Conservation (phyloP, 1,140 invertebrate species). For the Rhopalosiphum maidis region DNA sequence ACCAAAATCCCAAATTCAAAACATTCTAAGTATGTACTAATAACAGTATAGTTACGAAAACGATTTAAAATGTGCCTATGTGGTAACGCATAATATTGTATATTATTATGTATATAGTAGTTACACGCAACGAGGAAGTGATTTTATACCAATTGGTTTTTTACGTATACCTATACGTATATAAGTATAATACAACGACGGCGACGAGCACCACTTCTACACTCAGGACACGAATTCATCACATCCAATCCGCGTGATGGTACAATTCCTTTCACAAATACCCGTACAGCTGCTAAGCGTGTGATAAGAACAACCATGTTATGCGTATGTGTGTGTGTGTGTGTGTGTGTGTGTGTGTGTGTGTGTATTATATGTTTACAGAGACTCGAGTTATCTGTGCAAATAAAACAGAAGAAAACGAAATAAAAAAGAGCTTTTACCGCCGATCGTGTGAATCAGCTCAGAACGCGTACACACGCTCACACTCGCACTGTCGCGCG, state of each 20-base stretch:
- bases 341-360: neutral
- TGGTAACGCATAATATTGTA: neutral
- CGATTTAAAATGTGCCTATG: neutral
- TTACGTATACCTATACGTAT: neutral
- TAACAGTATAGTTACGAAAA: neutral
- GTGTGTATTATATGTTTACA: neutral
- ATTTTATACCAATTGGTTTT: neutral
- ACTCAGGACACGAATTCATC: neutral
- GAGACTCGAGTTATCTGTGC: neutral
- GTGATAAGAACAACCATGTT: neutral
- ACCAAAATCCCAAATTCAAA: neutral
- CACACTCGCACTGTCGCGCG: neutral
- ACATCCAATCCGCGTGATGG: slow-evolving; percentile 1
- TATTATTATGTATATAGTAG: neutral
- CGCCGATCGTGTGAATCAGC: slow-evolving; percentile 46
- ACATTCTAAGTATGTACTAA: neutral
- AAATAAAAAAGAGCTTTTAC: slow-evolving; percentile 37
- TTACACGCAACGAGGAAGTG: neutral
- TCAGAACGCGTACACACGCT: neutral
- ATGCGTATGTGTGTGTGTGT: neutral
- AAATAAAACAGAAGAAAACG: slow-evolving; percentile 14
- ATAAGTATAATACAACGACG: neutral
- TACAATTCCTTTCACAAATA: neutral
- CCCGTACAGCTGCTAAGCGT: neutral
- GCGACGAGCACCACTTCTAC: neutral